A percentile compares a stretch with the other conserved stretches of the same genome.
These are phyloP conservation scores for Sebastes steindachneri DNA, from an alignment of 2,797 vertebrate genomes.

Conservation along the genomic window DNA sequence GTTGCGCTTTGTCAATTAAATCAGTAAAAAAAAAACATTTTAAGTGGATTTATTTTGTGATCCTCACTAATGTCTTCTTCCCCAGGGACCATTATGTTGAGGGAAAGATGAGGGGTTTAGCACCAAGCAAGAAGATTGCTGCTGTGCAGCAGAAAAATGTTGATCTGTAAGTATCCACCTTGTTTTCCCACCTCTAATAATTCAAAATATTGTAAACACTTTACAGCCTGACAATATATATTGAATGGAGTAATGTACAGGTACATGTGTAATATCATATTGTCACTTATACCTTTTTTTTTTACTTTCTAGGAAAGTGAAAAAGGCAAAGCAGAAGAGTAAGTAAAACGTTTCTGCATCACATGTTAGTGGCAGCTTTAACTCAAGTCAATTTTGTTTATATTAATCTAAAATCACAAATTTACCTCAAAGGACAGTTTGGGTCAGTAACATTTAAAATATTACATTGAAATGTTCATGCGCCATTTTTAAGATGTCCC, in stretches of 20 bases:
- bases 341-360: conserved; percentile 66
- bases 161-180: conserved; percentile 88
- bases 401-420: neutral
- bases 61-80: neutral
- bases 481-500: neutral
- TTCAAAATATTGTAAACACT: neutral
- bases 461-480: neutral
- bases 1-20: neutral
- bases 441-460: neutral
- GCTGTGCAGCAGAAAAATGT: conserved; percentile 96
- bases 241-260: neutral
- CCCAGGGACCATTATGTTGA: conserved; percentile 96
- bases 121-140: conserved; percentile 96
- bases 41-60: neutral
- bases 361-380: neutral
- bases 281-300: neutral
- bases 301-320: conserved; percentile 88
- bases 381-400: neutral
- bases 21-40: neutral
- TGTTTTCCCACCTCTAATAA: neutral
- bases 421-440: neutral
- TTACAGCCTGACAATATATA: neutral
- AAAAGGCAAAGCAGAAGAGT: conserved; percentile 98
- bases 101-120: conserved; percentile 97
- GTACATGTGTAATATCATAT: neutral